A percentile compares a stretch with the other conserved stretches of the same genome.
These are phyloP conservation scores for Tylochromis polylepis DNA, from an alignment of 2,113 vertebrate species.

Conservation along the genomic window DNA sequence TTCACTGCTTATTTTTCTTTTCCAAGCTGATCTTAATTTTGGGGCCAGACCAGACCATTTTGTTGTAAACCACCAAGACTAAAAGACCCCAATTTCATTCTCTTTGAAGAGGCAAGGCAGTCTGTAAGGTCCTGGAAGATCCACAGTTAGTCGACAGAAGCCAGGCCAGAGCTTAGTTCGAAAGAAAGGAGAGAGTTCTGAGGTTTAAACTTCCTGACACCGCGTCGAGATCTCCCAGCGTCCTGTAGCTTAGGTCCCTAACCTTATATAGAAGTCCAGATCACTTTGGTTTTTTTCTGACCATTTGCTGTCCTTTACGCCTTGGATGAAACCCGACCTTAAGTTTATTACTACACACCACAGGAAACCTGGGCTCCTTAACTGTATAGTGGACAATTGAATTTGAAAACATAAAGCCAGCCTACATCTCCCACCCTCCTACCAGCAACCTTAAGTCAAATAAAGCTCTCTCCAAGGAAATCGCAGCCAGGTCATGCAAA, in stretches of 20 bases:
- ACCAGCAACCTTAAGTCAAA: slow-evolving; percentile 39
- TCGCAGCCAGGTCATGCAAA: slow-evolving; percentile 43
- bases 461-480: slow-evolving; percentile 38
- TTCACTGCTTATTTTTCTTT: slow-evolving; percentile 71
- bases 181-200: not conserved
- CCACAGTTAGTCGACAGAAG: not conserved
- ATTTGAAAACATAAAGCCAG: slow-evolving; percentile 55
- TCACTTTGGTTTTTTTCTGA: not conserved
- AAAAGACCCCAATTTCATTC: slow-evolving; percentile 18
- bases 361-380: slow-evolving; percentile 37
- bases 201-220: not conserved
- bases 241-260: not conserved
- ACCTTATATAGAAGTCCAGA: not conserved
- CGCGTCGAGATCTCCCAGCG: not conserved
- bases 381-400: slow-evolving; percentile 51
- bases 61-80: slow-evolving; percentile 43
- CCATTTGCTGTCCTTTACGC: slow-evolving; percentile 22
- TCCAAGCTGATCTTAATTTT: slow-evolving; percentile 53
- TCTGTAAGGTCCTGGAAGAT: slow-evolving; percentile 11
- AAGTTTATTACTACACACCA: slow-evolving; percentile 50
- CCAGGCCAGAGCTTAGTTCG: not conserved
- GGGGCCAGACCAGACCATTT: slow-evolving; percentile 41
- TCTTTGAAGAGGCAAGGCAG: slow-evolving; percentile 39
- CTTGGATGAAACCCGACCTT: slow-evolving; percentile 39
- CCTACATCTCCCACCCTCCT: slow-evolving; percentile 33